These are phyloP conservation scores for Leucoma salicis DNA, from an alignment of 2,888 invertebrate species.

Conservation along the genomic window DNA sequence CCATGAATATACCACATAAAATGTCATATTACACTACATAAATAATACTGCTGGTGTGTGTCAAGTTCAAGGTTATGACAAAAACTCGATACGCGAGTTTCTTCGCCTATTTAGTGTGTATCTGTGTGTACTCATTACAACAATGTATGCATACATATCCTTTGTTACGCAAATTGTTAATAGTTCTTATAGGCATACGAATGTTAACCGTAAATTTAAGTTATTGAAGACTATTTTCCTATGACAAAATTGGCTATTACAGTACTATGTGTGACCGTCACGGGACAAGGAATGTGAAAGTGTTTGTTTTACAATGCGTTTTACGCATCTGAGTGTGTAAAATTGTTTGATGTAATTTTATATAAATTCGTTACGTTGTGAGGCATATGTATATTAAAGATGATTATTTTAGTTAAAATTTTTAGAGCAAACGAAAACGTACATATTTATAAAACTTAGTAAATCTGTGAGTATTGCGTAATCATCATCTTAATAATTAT, in stretches of 20 bases:
- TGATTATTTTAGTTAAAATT: background rate
- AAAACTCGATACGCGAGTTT: slow-evolving; percentile 6
- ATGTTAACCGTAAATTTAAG: slow-evolving; percentile 7
- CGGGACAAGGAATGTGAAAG: slow-evolving; percentile 64
- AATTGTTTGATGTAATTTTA: slow-evolving; percentile 13
- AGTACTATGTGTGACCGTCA: slow-evolving; percentile 49
- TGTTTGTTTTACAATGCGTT: slow-evolving; percentile 38
- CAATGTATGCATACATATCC: slow-evolving; percentile 14
- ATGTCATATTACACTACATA: too few species aligned
- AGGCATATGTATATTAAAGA: background rate
- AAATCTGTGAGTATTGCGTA: too few species aligned
- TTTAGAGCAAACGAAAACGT: background rate
- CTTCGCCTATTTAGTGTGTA: slow-evolving; percentile 8
- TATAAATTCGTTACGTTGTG: slow-evolving; percentile 8
- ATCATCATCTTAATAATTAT: too few species aligned
- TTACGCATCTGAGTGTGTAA: slow-evolving; percentile 16
- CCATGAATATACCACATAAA: too few species aligned
- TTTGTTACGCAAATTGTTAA: slow-evolving; percentile 28
- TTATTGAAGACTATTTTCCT: slow-evolving; percentile 14
- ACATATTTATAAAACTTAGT: too few species aligned
- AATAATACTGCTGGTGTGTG: too few species aligned
- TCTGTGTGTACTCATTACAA: slow-evolving; percentile 15
- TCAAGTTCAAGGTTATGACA: slow-evolving; percentile 33
- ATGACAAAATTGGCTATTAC: slow-evolving; percentile 16
- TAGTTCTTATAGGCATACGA: slow-evolving; percentile 7